Percentiles rank a stretch among this genome's conserved stretches.
These are phyloP conservation scores for Thalassaphorura encarpata DNA, from an alignment of 1,140 invertebrate genomes.

Conservation along the genomic window DNA sequence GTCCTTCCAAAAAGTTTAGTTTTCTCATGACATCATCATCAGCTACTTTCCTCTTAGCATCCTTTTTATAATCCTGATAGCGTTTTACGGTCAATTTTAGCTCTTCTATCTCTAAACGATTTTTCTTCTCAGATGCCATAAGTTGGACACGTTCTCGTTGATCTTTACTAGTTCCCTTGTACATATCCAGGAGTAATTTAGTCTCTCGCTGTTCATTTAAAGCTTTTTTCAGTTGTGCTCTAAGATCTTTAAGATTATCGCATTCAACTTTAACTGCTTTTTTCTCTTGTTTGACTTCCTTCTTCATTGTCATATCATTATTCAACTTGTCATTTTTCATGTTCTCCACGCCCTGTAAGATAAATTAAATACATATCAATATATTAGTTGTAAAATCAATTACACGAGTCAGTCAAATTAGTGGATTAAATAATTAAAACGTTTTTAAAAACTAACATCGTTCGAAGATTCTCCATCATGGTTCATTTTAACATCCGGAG, in stretches of 20 bases:
- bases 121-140: slow-evolving; percentile 89
- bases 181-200: slow-evolving; percentile 91
- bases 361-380: too few relatives aligned
- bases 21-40: slow-evolving; percentile 91
- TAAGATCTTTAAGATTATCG: too few relatives aligned
- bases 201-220: slow-evolving; percentile 47
- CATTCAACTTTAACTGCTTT: slow-evolving; percentile 34
- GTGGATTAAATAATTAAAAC: too few relatives aligned
- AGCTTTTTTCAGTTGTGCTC: too few relatives aligned
- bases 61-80: slow-evolving; percentile 78
- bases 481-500: too few relatives aligned
- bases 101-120: slow-evolving; percentile 79
- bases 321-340: slow-evolving; percentile 12
- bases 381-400: too few relatives aligned
- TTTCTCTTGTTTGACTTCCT: slow-evolving; percentile 49
- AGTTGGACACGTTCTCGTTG: slow-evolving; percentile 91
- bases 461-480: too few relatives aligned
- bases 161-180: slow-evolving; percentile 92
- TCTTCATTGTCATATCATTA: slow-evolving; percentile 27
- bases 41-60: slow-evolving; percentile 81
- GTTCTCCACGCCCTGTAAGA: slow-evolving; percentile 1
- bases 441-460: too few relatives aligned
- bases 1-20: slow-evolving; percentile 90
- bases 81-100: slow-evolving; percentile 71
- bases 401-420: too few relatives aligned